Evolutionary conservation across 1,140 invertebrate species (phyloP).

Genomic region (Frieseomelitta varia): DNA sequence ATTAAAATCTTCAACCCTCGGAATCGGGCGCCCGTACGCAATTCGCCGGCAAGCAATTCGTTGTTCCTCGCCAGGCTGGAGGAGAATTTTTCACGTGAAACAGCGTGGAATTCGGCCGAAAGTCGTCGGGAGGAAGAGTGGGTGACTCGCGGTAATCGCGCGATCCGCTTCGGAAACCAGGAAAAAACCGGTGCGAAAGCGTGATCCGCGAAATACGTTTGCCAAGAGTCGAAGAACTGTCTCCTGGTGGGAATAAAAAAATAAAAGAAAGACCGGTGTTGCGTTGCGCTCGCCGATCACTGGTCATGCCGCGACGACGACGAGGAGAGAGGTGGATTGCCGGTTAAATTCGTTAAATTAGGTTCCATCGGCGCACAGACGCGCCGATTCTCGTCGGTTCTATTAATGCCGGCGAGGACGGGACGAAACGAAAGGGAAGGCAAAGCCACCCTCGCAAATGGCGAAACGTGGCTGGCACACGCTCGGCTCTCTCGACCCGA

Average conservation of each 20-base stretch:
- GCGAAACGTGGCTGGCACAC: slow-evolving; percentile 33
- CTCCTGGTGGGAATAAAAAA: neutral
- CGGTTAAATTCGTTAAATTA: slow-evolving; percentile 63
- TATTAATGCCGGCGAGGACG: slow-evolving; percentile 52
- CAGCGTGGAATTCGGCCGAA: neutral
- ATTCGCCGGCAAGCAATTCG: neutral
- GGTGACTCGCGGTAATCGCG: no score
- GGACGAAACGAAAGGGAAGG: slow-evolving; percentile 35
- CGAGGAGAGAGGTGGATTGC: neutral
- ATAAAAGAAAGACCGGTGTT: neutral
- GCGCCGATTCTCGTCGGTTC: slow-evolving; percentile 61
- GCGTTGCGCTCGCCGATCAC: neutral
- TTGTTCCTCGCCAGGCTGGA: no score
- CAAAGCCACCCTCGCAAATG: slow-evolving; percentile 12
- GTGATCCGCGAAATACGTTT: slow-evolving; percentile 1
- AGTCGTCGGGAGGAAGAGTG: neutral
- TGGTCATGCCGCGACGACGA: neutral
- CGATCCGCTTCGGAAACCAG: neutral
- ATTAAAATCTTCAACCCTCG: neutral
- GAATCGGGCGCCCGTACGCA: neutral
- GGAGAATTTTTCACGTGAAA: neutral
- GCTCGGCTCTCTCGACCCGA: slow-evolving; percentile 26
- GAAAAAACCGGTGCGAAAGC: no score
- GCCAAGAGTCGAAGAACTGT: neutral
- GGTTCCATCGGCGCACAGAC: slow-evolving; percentile 48